phyloP scores from a whole-genome alignment of 2,888 invertebrate species.

The Capitulum mitella region DNA sequence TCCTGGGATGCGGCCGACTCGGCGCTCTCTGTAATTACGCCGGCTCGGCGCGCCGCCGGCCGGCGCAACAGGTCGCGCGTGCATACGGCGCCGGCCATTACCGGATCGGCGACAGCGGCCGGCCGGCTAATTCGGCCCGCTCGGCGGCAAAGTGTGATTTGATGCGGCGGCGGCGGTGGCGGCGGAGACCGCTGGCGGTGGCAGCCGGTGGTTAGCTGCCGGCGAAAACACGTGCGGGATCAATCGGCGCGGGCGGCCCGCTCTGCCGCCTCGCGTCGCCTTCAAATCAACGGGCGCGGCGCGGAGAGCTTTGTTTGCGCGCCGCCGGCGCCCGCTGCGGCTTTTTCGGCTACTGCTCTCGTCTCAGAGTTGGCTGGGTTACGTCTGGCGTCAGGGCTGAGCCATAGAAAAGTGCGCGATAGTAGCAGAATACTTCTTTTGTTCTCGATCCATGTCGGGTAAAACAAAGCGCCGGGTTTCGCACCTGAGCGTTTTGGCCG shows the following conservation, averaged over 20 bases:
- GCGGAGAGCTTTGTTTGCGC: not conserved
- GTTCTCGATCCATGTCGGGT: too few relatives aligned
- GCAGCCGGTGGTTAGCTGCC: slow-evolving; percentile 8
- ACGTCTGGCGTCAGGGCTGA: not conserved
- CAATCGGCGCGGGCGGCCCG: not conserved
- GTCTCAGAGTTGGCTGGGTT: not conserved
- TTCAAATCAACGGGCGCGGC: too few relatives aligned
- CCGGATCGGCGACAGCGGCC: not conserved
- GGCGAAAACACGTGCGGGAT: not conserved
- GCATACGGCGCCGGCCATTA: not conserved
- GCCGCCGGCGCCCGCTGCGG: not conserved
- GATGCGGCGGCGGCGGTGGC: not conserved
- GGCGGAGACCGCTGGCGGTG: not conserved
- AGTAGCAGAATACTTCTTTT: too few relatives aligned
- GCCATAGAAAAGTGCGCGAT: too few relatives aligned
- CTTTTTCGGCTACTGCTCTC: not conserved
- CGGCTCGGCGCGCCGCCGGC: too few relatives aligned
- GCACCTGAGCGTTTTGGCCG: too few relatives aligned
- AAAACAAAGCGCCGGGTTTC: too few relatives aligned
- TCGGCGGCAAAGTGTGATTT: slow-evolving; percentile 1
- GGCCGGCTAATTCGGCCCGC: not conserved
- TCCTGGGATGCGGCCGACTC: not conserved
- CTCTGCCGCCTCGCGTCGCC: too few relatives aligned
- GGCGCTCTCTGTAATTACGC: not conserved
- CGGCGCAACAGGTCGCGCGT: slow-evolving; percentile 15